Evolutionary conservation across 2,113 vertebrate genomes (phyloP).

Genomic region (Perca fluviatilis): DNA sequence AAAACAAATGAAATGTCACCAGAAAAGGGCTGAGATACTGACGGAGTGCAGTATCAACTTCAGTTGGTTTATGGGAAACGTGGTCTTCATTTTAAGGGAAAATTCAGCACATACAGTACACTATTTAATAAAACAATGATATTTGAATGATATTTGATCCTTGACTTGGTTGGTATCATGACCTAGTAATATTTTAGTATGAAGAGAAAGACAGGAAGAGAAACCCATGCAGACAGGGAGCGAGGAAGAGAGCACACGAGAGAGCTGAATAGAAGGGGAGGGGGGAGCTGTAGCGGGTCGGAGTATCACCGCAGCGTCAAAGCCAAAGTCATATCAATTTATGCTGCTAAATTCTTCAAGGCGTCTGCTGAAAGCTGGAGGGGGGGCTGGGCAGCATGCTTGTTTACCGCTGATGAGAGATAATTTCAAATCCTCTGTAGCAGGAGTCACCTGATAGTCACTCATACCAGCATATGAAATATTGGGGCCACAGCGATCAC

Average conservation of each 20-base stretch:
- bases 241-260: conserved; percentile 1
- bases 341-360: conserved; percentile 59
- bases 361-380: conserved; percentile 83
- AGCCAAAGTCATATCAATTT: conserved; percentile 55
- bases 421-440: conserved; percentile 84
- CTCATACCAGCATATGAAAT: conserved; percentile 87
- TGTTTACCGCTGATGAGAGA: conserved; percentile 86
- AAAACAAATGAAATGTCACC: neutral
- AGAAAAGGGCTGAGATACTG: neutral
- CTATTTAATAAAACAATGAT: neutral
- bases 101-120: neutral
- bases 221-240: conserved; percentile 3
- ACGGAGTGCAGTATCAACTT: neutral
- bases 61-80: neutral
- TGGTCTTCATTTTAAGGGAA: conserved; percentile 8
- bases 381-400: conserved; percentile 71
- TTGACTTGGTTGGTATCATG: conserved; percentile 1
- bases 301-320: conserved; percentile 20
- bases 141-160: neutral
- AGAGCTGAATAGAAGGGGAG: neutral
- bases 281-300: neutral
- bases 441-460: conserved; percentile 79
- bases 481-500: conserved; percentile 90
- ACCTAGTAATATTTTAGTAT: conserved; percentile 6
- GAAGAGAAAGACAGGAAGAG: conserved; percentile 17